Evolutionary conservation across 37 sponge, comb jelly and placozoan species (phyloP), one percentile per base, ranked within the genome.

Genomic region (Theonella swinhoei): DNA sequence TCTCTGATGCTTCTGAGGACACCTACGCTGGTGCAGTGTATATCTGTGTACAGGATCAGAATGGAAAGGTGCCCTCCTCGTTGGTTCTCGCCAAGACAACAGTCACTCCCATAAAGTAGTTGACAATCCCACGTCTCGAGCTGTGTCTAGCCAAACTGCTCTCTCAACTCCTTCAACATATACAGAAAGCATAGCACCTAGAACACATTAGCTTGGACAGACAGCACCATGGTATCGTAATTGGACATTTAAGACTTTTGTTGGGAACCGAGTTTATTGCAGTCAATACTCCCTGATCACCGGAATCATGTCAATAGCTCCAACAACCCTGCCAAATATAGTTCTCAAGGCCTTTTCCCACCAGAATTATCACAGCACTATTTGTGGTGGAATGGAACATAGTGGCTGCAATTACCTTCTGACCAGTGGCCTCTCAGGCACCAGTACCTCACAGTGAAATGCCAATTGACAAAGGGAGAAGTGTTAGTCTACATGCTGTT

Each of bases 331-430:
- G 79, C 62, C 8, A 59, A 80, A 30, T 69, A 43, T 68, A 70
- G 59, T n/a, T 69, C 81, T 31, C 70, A 70, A 47, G 85, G 85
- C 17, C 7, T 76, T 23, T 54, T 29, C 25, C 77, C 85, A 26
- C 54, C 85, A 29, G 85, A 68, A 60, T 36, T 84, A 23, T 0
- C 76, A 26, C 34, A 36, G 31, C 68, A 76, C 70, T 22, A 23
- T 14, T 70, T 84, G 4, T 84, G 85, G 77, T 84, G 85, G 85
- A 31, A 76, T n/a, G n/a, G n/a, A n/a, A n/a, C n/a, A n/a, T n/a
- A n/a, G n/a, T n/a, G n/a, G n/a, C n/a, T n/a, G n/a, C n/a, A n/a
- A n/a, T n/a, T n/a, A n/a, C n/a, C n/a, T n/a, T n/a, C n/a, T n/a
- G n/a, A n/a, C n/a, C n/a, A n/a, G n/a, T n/a, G n/a, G n/a, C n/a